Base-by-base conservation (phyloP, 2,888 invertebrate genomes). In the Conops quadrifasciatus region DNA sequence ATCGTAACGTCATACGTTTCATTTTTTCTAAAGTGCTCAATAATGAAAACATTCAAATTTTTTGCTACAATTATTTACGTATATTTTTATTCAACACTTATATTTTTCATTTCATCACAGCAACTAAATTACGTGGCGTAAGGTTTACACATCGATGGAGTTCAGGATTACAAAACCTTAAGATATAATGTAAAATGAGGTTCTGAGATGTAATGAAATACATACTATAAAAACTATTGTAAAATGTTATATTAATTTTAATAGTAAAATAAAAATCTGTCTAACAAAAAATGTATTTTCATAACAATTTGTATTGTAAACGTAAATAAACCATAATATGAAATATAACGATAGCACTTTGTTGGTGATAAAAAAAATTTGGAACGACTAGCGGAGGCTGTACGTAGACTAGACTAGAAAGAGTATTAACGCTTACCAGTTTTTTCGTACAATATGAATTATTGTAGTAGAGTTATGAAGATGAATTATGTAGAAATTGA, bases 61-160 rank as follows among this genome's bases (percentile, higher is more conserved):
- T 36, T 36, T 36, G 36, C 36, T 36, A 36, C 4, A 36, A 36
- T 36, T 36, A 7, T 36, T 4, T 49, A n/a, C 49, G 49, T 49
- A 53, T 21, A 36, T 9, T 58, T 26, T 58, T 28, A 58, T 74
- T 81, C 76, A 73, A 75, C 67, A 58, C 49, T 75, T 72, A 70
- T 72, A 75, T 80, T 78, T 78, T 78, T 81, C 80, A 78, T 81
- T 79, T 79, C 77, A 81, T 79, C 80, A 79, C 81, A 82, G 81
- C 79, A 77, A 81, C 77, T 81, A 80, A 79, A 77, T 80, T 79
- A 78, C 78, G 69, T 80, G 79, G 77, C 78, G 78, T 79, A 80
- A 78, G 78, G 76, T 78, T 78, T 75, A 80, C 75, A 75, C 80
- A 77, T 78, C 78, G 80, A 77, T 82, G 81, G 81, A 82, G 79